These are phyloP conservation scores for Tuta absoluta DNA, from an alignment of 2,888 invertebrate species.

Conservation along the genomic window DNA sequence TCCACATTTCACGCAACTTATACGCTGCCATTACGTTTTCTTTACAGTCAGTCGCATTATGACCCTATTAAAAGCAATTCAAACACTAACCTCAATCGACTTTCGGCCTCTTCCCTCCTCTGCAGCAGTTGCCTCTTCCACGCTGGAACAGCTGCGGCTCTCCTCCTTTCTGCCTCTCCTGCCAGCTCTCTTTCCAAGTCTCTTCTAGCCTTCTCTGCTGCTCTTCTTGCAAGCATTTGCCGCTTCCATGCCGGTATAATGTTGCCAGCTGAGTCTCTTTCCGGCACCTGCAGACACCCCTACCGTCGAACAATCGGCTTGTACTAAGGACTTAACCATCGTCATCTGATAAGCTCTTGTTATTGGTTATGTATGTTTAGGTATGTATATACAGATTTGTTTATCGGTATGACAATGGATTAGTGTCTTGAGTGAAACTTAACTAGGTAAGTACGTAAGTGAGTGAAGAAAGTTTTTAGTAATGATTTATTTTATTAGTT, in stretches of 20 bases:
- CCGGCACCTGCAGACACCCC: constrained; percentile 88
- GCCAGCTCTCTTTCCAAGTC: constrained; percentile 93
- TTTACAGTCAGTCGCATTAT: constrained; percentile 25
- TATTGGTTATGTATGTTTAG: constrained; percentile 8
- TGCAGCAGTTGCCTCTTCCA: constrained; percentile 96
- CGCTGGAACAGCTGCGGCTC: constrained; percentile 93
- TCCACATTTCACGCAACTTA: no score
- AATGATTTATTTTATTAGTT: no score
- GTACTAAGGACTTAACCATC: constrained; percentile 31
- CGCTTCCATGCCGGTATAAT: constrained; percentile 97
- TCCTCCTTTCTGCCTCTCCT: constrained; percentile 90
- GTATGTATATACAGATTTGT: neutral
- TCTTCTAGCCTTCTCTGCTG: constrained; percentile 95
- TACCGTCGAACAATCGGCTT: constrained; percentile 59
- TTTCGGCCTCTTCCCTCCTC: constrained; percentile 89
- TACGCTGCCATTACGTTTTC: no score
- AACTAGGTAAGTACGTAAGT: neutral
- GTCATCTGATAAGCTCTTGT: neutral
- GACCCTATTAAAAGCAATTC: neutral
- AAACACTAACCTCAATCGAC: constrained; percentile 82
- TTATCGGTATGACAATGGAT: constrained; percentile 26
- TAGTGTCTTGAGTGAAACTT: constrained; percentile 2
- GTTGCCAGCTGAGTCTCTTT: constrained; percentile 93
- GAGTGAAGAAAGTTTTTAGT: no score
- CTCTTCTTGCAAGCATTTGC: constrained; percentile 96